Evolutionary conservation across 2,797 vertebrate genomes (phyloP).

Genomic region (Hoplostethus mediterraneus): DNA sequence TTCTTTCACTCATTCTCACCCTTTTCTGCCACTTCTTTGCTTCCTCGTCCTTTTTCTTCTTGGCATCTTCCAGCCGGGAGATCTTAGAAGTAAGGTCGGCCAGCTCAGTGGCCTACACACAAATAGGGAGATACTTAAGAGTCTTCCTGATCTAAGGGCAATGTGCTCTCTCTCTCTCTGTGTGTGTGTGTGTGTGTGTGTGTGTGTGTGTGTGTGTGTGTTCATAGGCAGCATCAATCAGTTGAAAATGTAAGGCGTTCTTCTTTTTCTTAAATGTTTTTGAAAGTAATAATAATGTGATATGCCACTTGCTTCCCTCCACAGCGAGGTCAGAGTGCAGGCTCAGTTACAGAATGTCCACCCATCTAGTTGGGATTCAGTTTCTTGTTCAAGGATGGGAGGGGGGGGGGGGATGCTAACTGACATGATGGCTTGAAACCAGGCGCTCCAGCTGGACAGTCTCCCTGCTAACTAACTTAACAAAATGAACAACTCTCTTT

Average conservation of each 20-base stretch:
- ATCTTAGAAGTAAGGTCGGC: slow-evolving; percentile 94
- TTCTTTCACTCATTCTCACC: slow-evolving; percentile 84
- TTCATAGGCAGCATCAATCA: slow-evolving; percentile 15
- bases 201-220: slow-evolving; percentile 2
- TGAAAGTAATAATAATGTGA: too few species aligned
- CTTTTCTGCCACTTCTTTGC: slow-evolving; percentile 94
- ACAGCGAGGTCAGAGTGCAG: too few species aligned
- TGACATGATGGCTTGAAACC: too few species aligned
- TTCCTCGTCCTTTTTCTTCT: slow-evolving; percentile 94
- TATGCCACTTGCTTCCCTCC: too few species aligned
- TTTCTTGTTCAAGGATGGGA: too few species aligned
- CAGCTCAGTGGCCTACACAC: slow-evolving; percentile 92
- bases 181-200: slow-evolving; percentile 12
- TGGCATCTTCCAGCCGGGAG: slow-evolving; percentile 92
- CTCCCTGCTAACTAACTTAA: too few species aligned
- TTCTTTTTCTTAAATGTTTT: neutral
- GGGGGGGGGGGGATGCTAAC: too few species aligned
- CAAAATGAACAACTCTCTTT: too few species aligned
- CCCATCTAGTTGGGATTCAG: too few species aligned
- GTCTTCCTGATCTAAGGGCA: slow-evolving; percentile 66
- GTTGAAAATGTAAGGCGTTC: neutral
- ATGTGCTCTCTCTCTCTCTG: slow-evolving; percentile 46
- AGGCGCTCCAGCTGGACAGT: too few species aligned
- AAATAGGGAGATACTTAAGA: slow-evolving; percentile 67
- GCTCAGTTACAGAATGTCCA: too few species aligned